Evolutionary conservation across 2,797 vertebrate genomes (phyloP), one percentile per base, ranked within the genome.

Genomic region (Limosa lapponica): DNA sequence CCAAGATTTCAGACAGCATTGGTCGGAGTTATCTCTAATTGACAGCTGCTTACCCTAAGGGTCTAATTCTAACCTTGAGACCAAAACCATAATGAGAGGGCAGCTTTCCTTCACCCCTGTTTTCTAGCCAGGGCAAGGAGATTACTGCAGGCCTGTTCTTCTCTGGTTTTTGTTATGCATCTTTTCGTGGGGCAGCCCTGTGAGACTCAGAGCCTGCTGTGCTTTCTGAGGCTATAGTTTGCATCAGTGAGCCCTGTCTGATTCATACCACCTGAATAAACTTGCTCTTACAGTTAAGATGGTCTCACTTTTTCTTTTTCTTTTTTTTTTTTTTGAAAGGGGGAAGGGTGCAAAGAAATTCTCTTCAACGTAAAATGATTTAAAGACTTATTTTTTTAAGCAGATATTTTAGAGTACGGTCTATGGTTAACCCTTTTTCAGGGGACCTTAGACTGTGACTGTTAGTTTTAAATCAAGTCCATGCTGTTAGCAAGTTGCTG

Each of bases 1-100:
- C 98, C 97, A 98, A 98, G 98, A 99, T 99, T 98, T 98, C 98
- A 97, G 97, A 96, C 97, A 94, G 98, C 98, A 97, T 98, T 98
- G 98, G 97, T 98, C 13, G 78, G 98, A 99, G 98, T 99, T 99
- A 98, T 99, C 99, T 98, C 99, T 99, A 99, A 99, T 99, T 99
- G 99, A 99, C 99, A 99, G 99, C 99, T 99, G 99, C 98, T 99
- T 98, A 98, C 99, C 99, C 99, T 98, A 97, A 98, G 99, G 99
- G 99, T 98, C 99, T 98, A 98, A 98, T 98, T 98, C 98, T 99
- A 99, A 99, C 99, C 99, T 98, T 97, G 98, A 98, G 98, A 98
- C 99, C 98, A 97, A 97, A 97, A 97, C 96, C 98, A 98, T 99
- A 99, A 99, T 99, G 98, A 98, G 98, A 99, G 99, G 99, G 98